Base-by-base conservation (phyloP, 2,113 vertebrate species). In the Poeciliopsis retropinna region DNA sequence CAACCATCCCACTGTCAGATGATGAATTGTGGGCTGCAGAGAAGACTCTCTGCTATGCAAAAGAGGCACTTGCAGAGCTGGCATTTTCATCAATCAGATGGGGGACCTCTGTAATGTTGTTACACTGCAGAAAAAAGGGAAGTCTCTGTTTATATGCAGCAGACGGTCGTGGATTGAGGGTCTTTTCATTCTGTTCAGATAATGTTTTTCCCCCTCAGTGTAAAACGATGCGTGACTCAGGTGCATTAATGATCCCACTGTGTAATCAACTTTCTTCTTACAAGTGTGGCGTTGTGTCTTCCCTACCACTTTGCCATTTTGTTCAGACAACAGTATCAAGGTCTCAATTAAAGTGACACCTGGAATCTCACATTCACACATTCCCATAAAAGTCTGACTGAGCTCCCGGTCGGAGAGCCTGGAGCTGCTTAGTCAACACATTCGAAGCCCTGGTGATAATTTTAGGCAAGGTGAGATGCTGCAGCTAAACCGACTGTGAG, bases 21-120 rank as follows among this genome's bases (percentile, higher is more conserved):
- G 93, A 95, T 93, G 81, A 81, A 95, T 94, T 34, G 82, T 31
- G 31, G 85, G 78, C 85, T 85, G 74, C 80, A 39, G 82, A 77
- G 83, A 84, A 86, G 82, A 73, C 88, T 90, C 81, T 87, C 82
- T 76, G 73, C 92, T 89, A 93, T 95, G 92, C 91, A 93, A 92
- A 92, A 91, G 85, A 92, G 91, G 89, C 60, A 70, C 84, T 87
- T 81, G 86, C 85, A 89, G 84, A 89, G 75, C 67, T 84, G 86
- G 85, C 88, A 87, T 87, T 86, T 87, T 90, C 88, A 95, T 94
- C 93, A 89, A 93, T 94, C 93, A 94, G 87, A 54, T 54, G 76
- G 27, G 73, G 70, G 76, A 67, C 41, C 4, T 28, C 64, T 85
- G 84, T 92, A 90, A 93, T 90, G 92, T 87, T 85, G 89, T 91